phyloP scores from a whole-genome alignment of 2,797 vertebrate genomes.

The Notoglanidium macrostoma region DNA sequence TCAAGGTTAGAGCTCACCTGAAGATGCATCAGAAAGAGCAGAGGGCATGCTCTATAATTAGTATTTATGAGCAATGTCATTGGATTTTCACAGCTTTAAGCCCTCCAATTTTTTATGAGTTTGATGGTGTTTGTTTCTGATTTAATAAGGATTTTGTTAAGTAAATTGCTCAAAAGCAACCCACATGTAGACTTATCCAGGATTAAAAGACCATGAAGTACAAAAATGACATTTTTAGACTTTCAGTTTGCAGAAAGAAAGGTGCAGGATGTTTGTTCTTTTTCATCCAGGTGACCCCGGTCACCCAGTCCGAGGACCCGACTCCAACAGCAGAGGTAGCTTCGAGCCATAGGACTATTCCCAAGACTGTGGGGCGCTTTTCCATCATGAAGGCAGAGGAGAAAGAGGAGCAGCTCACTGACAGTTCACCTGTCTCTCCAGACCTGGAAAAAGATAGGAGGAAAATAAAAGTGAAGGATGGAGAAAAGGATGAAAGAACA shows the following conservation, averaged over 20 bases:
- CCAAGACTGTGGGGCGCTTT: constrained; percentile 79
- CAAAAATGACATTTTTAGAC: neutral
- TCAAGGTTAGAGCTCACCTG: neutral
- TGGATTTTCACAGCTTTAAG: neutral
- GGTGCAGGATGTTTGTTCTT: neutral
- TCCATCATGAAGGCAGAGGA: constrained; percentile 73
- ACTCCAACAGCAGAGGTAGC: constrained; percentile 57
- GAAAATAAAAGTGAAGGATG: constrained; percentile 71
- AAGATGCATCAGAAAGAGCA: neutral
- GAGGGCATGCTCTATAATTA: neutral
- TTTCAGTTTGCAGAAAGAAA: neutral
- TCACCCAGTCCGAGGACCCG: constrained; percentile 62
- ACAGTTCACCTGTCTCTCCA: constrained; percentile 75
- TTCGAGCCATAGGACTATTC: constrained; percentile 56
- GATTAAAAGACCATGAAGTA: neutral
- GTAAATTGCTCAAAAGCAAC: neutral
- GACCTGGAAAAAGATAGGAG: constrained; percentile 71
- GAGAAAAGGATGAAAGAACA: constrained; percentile 74
- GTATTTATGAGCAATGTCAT: neutral
- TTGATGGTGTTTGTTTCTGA: neutral
- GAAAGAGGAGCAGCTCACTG: constrained; percentile 72
- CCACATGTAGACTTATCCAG: neutral
- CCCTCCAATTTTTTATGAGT: neutral
- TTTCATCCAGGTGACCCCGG: constrained; percentile 73
- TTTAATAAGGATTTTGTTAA: neutral